These are phyloP conservation scores for Calcarius lapponicus DNA, from an alignment of 2,797 vertebrate genomes.

Conservation along the genomic window DNA sequence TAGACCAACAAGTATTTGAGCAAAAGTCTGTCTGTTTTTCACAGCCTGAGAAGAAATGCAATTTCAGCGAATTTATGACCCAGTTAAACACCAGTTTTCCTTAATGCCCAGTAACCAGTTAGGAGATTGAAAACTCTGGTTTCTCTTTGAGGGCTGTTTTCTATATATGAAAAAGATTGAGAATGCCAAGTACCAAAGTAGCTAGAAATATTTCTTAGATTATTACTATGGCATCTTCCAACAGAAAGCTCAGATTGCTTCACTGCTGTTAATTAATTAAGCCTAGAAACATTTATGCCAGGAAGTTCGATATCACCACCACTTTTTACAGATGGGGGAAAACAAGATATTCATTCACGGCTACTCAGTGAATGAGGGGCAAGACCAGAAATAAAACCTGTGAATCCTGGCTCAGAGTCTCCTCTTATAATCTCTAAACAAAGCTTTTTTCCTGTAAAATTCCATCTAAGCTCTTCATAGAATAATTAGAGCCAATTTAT, in stretches of 20 bases:
- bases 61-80: background rate
- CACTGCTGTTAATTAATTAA: conserved; percentile 51
- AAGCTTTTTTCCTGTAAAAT: conserved; percentile 51
- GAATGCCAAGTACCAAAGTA: background rate
- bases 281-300: conserved; percentile 16
- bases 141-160: background rate
- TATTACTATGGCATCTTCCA: conserved; percentile 13
- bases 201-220: conserved; percentile 22
- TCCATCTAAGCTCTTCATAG: conserved; percentile 24
- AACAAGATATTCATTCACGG: background rate
- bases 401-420: background rate
- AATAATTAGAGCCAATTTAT: conserved; percentile 53
- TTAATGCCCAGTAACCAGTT: background rate
- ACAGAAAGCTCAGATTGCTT: conserved; percentile 32
- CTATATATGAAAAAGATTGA: background rate
- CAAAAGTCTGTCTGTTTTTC: background rate
- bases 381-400: conserved; percentile 46
- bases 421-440: conserved; percentile 24
- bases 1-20: background rate
- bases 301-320: background rate
- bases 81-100: background rate
- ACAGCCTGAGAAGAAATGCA: background rate
- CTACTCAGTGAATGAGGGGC: background rate
- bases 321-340: background rate
- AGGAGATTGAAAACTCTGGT: background rate